Percentiles rank a stretch among this genome's conserved stretches.
phyloP scores from a whole-genome alignment of 2,888 invertebrate genomes.

The Isoperla grammatica region DNA sequence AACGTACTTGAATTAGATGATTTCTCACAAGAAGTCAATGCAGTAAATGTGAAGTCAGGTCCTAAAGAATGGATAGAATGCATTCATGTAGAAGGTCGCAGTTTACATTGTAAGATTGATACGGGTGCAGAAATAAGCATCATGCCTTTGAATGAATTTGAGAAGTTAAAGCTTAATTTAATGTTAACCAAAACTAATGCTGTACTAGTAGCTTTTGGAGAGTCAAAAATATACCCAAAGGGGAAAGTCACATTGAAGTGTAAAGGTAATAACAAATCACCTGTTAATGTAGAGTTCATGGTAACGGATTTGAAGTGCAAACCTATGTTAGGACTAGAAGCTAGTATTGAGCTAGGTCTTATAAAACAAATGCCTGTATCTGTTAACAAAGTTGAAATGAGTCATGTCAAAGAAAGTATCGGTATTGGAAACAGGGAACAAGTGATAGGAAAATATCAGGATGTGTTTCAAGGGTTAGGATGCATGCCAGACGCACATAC shows the following conservation, averaged over 20 bases:
- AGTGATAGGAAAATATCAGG: too few species aligned
- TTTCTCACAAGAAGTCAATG: too few species aligned
- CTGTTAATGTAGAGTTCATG: not conserved
- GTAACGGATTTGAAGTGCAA: not conserved
- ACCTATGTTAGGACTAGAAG: constrained; percentile 5
- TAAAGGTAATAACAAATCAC: too few species aligned
- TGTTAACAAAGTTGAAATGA: too few species aligned
- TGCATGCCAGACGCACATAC: too few species aligned
- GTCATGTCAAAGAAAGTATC: not conserved
- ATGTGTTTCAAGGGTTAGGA: too few species aligned
- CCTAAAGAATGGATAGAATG: not conserved
- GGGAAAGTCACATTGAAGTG: too few species aligned
- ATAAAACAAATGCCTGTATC: not conserved
- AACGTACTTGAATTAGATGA: too few species aligned
- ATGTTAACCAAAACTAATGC: too few species aligned
- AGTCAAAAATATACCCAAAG: too few species aligned
- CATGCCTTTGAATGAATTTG: not conserved
- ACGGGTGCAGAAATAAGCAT: constrained; percentile 5
- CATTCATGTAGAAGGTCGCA: not conserved
- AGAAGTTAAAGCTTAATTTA: not conserved
- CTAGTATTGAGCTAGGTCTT: not conserved
- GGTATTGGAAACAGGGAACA: not conserved
- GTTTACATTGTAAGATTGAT: not conserved
- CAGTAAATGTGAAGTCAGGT: too few species aligned
- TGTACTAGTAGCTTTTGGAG: too few species aligned